A percentile compares a stretch with the other conserved stretches of the same genome.
Evolutionary conservation across 2,888 invertebrate genomes (phyloP).

Genomic region (Volucella bombylans): DNA sequence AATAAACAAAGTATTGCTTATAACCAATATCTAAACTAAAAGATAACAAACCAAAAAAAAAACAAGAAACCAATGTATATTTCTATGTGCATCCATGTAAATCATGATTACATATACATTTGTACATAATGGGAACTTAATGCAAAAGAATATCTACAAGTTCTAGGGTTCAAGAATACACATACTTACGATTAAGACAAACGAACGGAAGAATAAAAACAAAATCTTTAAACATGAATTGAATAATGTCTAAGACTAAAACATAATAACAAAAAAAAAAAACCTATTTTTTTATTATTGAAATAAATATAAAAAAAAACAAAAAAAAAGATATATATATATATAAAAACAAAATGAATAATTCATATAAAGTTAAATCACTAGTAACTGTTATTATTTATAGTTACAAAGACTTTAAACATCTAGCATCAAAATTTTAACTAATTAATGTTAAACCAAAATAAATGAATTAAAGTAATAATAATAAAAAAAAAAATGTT

Average conservation of each 20-base stretch:
- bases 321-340: slow-evolving; percentile 5
- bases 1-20: slow-evolving; percentile 24
- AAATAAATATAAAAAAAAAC: slow-evolving; percentile 23
- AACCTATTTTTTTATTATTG: slow-evolving; percentile 71
- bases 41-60: background rate
- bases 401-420: slow-evolving; percentile 60
- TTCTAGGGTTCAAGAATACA: slow-evolving; percentile 30
- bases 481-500: slow-evolving; percentile 10
- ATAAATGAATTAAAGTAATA: background rate
- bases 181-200: slow-evolving; percentile 12
- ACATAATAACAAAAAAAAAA: slow-evolving; percentile 26
- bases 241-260: slow-evolving; percentile 65
- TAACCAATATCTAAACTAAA: slow-evolving; percentile 20
- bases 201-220: slow-evolving; percentile 3
- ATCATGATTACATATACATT: slow-evolving; percentile 40
- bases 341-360: slow-evolving; percentile 17
- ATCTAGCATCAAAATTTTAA: slow-evolving; percentile 56
- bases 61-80: slow-evolving; percentile 4
- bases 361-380: slow-evolving; percentile 39
- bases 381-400: slow-evolving; percentile 51
- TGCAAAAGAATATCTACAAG: slow-evolving; percentile 31
- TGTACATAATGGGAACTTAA: slow-evolving; percentile 25
- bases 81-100: slow-evolving; percentile 22
- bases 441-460: slow-evolving; percentile 35
- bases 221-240: slow-evolving; percentile 53